Evolutionary conservation across 2,797 vertebrate genomes (phyloP).

Genomic region (Antennarius maculatus): DNA sequence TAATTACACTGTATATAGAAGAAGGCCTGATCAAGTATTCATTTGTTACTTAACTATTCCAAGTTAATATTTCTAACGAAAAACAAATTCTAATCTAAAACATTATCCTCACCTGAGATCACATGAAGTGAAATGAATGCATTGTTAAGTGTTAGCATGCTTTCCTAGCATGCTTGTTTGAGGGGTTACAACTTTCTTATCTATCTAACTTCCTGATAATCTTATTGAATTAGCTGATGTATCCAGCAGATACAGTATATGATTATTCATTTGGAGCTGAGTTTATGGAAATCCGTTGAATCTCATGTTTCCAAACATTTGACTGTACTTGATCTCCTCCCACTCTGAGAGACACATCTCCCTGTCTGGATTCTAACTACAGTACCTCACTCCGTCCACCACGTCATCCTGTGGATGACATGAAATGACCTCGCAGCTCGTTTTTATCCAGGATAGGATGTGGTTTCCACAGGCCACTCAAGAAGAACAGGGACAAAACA

Average conservation of each 20-base stretch:
- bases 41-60: neutral
- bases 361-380: neutral
- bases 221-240: too few relatives aligned
- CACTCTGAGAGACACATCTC: neutral
- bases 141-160: neutral
- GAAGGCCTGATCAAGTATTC: neutral
- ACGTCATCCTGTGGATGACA: slow-evolving; percentile 8
- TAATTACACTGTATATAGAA: neutral
- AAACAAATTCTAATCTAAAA: neutral
- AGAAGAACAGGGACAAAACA: slow-evolving; percentile 16
- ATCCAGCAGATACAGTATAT: too few relatives aligned
- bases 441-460: slow-evolving; percentile 15
- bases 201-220: too few relatives aligned
- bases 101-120: neutral
- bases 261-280: too few relatives aligned
- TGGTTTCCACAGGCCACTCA: neutral
- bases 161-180: slow-evolving; percentile 4
- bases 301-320: too few relatives aligned
- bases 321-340: neutral
- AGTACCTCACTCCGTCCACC: neutral
- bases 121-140: neutral
- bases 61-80: too few relatives aligned
- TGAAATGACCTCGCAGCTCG: slow-evolving; percentile 11
- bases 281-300: too few relatives aligned
- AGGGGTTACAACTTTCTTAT: neutral